A percentile compares a stretch with the other conserved stretches of the same genome.
phyloP scores from a whole-genome alignment of 2,888 invertebrate species.

The Mesoligia furuncula region DNA sequence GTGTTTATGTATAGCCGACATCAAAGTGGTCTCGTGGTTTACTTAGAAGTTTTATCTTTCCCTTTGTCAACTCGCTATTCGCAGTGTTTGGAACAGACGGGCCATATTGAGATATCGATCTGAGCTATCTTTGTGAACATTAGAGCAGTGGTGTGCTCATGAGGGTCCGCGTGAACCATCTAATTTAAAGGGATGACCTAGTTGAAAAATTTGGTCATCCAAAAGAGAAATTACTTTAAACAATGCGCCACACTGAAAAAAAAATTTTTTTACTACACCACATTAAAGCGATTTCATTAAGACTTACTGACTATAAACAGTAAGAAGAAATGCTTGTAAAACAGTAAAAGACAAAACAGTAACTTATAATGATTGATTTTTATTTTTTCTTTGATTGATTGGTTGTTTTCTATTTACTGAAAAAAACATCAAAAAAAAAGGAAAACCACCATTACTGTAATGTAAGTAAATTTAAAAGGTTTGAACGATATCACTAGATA shows the following conservation, averaged over 20 bases:
- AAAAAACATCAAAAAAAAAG: too few relatives aligned
- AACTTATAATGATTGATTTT: too few relatives aligned
- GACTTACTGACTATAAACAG: too few relatives aligned
- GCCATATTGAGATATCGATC: conserved; percentile 79
- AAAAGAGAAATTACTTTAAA: conserved; percentile 72
- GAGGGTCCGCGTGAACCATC: conserved; percentile 73
- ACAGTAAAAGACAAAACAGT: too few relatives aligned
- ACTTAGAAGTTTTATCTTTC: conserved; percentile 67
- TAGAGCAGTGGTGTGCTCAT: conserved; percentile 76
- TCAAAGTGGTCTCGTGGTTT: conserved; percentile 66
- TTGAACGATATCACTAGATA: too few relatives aligned
- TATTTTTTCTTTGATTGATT: too few relatives aligned
- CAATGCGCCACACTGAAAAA: conserved; percentile 33
- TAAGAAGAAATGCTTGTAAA: too few relatives aligned
- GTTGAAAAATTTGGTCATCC: conserved; percentile 82
- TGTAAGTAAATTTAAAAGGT: too few relatives aligned
- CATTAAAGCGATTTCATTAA: too few relatives aligned
- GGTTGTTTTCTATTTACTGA: too few relatives aligned
- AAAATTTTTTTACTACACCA: too few relatives aligned
- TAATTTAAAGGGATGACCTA: conserved; percentile 86
- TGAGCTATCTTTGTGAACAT: conserved; percentile 79
- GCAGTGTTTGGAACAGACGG: conserved; percentile 69
- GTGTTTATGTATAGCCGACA: conserved; percentile 63
- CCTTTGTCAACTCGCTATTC: conserved; percentile 67
- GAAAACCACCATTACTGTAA: too few relatives aligned